Base-by-base conservation (phyloP, 92 coral and sea anemone genomes). In the Epizoanthus illoricatus region DNA sequence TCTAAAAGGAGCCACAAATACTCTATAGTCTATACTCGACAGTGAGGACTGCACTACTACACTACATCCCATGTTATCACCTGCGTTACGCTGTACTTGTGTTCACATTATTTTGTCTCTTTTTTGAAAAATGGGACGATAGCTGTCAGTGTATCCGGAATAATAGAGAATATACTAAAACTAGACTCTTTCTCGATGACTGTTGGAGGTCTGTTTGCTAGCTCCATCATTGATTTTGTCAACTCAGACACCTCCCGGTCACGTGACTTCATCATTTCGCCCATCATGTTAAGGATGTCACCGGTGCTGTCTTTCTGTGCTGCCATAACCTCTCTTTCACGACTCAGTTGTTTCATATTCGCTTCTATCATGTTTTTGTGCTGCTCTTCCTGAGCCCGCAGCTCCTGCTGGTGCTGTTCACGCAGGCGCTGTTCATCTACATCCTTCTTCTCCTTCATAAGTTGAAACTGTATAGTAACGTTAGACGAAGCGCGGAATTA, bases 181-280 rank as follows among this genome's bases (percentile, higher is more conserved):
- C 69, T 56, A 36, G 82, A 78, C 47, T 78, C 82, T 12, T 63
- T 64, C 45, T 78, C 72, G 18, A 78, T 78, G 58, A 78, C 82
- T 20, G 60, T 23, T 12, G 82, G 82, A 20, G 82, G 82, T 59
- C 19, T 45, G 59, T 78, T 78, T 15, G 71, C 82, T 63, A 63
- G 47, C 28, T 78, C 82, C 4, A 78, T 43, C n/a, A 63, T 3
- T 5, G 82, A 58, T 15, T 47, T 63, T 1, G 71, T 78, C 82
- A 78, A 45, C 71, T 78, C 71, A 23, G 82, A 12, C 70, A 62
- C 11, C 61, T 42, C 61, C 56, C 61, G 71, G 59, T 78, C 82
- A 62, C 82, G 82, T 63, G 82, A 78, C 82, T 61, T 78, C 71
- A 78, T 28, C 82, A 78, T 78, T 20, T 78, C 82, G 65, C 72